These are phyloP conservation scores for Eupithecia centaureata DNA, from an alignment of 2,888 invertebrate species.

Conservation along the genomic window DNA sequence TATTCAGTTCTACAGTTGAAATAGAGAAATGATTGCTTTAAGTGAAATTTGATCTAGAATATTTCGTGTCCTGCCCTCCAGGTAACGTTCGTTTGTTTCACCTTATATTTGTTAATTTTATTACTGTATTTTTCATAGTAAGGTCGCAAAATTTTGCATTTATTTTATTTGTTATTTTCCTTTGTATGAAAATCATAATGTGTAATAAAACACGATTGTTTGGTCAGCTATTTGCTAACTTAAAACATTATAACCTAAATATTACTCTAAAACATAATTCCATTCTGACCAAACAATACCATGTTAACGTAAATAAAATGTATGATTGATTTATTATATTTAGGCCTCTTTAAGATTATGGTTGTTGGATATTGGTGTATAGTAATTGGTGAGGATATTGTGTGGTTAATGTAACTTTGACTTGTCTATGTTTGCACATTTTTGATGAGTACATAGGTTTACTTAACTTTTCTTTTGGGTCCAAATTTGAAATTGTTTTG, in stretches of 20 bases:
- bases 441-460: constrained; percentile 20
- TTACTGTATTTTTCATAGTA: constrained; percentile 9
- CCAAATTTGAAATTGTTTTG: constrained; percentile 47
- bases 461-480: constrained; percentile 48
- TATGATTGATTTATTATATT: constrained; percentile 6
- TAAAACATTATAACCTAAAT: background rate
- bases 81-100: too few relatives aligned
- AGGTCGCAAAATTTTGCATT: constrained; percentile 37
- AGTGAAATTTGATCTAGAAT: too few relatives aligned
- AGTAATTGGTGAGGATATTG: constrained; percentile 21
- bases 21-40: too few relatives aligned
- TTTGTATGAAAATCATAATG: constrained; percentile 1
- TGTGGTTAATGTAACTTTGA: background rate
- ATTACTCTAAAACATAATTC: background rate
- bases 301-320: constrained; percentile 4
- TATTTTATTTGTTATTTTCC: constrained; percentile 24
- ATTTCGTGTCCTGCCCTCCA: too few relatives aligned
- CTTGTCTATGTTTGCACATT: constrained; percentile 25
- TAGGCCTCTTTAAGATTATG: background rate
- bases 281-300: background rate
- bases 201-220: background rate
- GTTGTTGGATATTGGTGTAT: background rate
- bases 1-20: too few relatives aligned
- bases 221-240: constrained; percentile 2
- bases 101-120: constrained; percentile 9